A percentile compares a stretch with the other conserved stretches of the same genome.
phyloP scores from a whole-genome alignment of 2,888 invertebrate species.

The Strigamia maritima region DNA sequence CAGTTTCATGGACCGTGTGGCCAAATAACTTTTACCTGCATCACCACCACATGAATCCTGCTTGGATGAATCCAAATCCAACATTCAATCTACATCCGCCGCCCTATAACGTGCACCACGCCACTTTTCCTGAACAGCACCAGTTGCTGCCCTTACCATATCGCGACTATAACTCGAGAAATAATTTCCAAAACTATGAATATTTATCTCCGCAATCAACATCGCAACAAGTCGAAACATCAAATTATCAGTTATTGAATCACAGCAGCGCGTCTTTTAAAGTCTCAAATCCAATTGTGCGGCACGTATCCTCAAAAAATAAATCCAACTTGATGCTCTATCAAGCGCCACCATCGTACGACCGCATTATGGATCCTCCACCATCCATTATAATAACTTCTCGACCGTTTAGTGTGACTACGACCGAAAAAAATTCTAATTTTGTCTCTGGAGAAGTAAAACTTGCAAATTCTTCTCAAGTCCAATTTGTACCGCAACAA shows the following conservation, averaged over 20 bases:
- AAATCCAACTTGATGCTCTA: conserved; percentile 1
- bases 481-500: background rate
- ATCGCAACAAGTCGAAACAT: background rate
- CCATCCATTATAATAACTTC: background rate
- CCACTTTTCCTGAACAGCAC: background rate
- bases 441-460: background rate
- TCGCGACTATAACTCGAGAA: background rate
- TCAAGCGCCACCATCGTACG: conserved; percentile 11
- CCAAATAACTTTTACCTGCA: background rate
- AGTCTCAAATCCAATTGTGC: background rate
- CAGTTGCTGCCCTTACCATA: background rate
- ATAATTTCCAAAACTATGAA: background rate
- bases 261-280: background rate
- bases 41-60: background rate
- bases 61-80: background rate
- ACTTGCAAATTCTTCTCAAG: background rate
- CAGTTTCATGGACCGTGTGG: background rate
- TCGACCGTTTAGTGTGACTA: background rate
- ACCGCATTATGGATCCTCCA: background rate
- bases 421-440: background rate
- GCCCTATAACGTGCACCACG: too few relatives aligned
- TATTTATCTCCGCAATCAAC: background rate
- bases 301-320: background rate
- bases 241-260: background rate
- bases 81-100: background rate